A percentile compares a stretch with the other conserved stretches of the same genome.
Evolutionary conservation across 2,888 invertebrate species (phyloP).

Genomic region (Acleris sparsana): DNA sequence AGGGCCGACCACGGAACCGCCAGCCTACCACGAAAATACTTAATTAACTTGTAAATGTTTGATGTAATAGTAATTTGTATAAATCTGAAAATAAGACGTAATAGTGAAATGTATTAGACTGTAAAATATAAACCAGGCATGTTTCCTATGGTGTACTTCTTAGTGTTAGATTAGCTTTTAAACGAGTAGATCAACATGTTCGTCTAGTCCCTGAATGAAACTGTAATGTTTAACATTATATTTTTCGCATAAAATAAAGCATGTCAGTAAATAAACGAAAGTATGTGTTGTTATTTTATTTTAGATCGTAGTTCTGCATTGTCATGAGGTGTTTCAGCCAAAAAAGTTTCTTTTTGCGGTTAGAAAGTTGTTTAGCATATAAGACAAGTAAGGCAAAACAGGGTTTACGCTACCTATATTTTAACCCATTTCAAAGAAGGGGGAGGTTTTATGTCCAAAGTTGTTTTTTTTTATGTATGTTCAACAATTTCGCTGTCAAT

Average conservation of each 20-base stretch:
- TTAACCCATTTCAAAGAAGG: no score
- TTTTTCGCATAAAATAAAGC: conserved; percentile 21
- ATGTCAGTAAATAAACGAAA: conserved; percentile 15
- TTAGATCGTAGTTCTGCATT: not conserved
- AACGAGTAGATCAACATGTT: conserved; percentile 10
- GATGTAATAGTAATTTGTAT: conserved; percentile 41
- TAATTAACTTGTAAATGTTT: conserved; percentile 4
- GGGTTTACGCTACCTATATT: no score
- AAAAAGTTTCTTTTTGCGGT: no score
- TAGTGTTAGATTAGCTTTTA: conserved; percentile 15
- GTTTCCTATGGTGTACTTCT: conserved; percentile 7
- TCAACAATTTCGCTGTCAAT: no score
- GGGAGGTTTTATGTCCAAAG: no score
- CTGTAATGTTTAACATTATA: conserved; percentile 9
- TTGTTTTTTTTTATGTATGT: no score
- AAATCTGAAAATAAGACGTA: conserved; percentile 59
- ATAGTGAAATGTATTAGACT: conserved; percentile 65
- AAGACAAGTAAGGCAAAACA: no score
- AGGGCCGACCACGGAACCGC: no score
- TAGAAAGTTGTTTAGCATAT: no score
- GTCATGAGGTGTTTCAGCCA: no score
- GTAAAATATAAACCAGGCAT: conserved; percentile 42
- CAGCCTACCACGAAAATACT: not conserved
- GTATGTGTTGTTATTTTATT: conserved; percentile 20
- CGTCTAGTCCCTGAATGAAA: conserved; percentile 10